Evolutionary conservation across 2,113 vertebrate genomes (phyloP), one percentile per base, ranked within the genome.

Genomic region (Chloroceryle aenea): DNA sequence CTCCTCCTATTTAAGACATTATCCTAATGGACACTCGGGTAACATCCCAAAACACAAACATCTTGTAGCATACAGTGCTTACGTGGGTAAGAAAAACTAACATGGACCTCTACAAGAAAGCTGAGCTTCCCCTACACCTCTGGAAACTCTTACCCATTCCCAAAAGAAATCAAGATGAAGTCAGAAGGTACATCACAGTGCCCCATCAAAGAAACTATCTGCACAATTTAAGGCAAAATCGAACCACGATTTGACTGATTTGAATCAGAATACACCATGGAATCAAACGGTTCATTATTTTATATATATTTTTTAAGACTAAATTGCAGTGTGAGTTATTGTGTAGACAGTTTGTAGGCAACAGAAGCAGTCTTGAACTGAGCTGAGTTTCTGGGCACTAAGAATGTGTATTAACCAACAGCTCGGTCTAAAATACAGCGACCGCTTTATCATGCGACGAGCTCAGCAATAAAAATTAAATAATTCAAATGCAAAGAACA

Each of bases 81-180:
- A 9, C 9, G 22, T 0, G 0, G 1, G 1, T 4, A 27, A 64
- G 36, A n/a, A 87, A 69, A 63, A 16, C 26, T 38, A 26, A 27
- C 10, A 5, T 0, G 0, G 7, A 26, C 16, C 30, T 67, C 30
- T 15, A 13, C 42, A 64, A 56, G 20, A 67, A 85, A 81, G 8
- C 18, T 25, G 14, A 27, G 27, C 45, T 56, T 71, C 34, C 72
- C 21, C 23, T 26, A 34, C 1, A 0, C 20, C 38, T 42, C 52
- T 38, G 45, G 47, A 68, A 73, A 22, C 15, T 72, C 45, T 32
- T 38, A 42, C 0, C 0, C 4, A 3, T 47, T 58, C 59, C 14
- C 8, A 52, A 53, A 50, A 30, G 52, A 53, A 50, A 50, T 50
- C 48, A 12, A 50, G 25, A 50, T 8, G 29, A 14, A 62, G 7